Percentiles rank a stretch among this genome's conserved stretches.
These are phyloP conservation scores for Ibycter americanus DNA, from an alignment of 2,797 vertebrate genomes.

Conservation along the genomic window DNA sequence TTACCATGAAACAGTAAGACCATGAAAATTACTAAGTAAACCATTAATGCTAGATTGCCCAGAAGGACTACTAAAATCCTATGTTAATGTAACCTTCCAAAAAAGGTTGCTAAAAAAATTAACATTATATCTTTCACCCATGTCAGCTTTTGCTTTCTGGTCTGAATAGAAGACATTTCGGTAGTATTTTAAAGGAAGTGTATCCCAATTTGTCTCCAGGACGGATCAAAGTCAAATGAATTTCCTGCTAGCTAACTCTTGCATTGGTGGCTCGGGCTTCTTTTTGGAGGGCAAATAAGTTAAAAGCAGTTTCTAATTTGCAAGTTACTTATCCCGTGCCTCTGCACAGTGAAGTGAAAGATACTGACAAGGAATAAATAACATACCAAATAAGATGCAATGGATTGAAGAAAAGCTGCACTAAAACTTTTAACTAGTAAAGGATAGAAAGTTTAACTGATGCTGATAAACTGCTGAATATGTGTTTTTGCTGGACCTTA, in stretches of 20 bases:
- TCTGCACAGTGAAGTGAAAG: neutral
- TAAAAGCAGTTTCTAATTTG: slow-evolving; percentile 11
- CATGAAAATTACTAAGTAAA: neutral
- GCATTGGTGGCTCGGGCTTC: neutral
- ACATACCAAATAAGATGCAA: neutral
- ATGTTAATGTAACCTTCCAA: neutral
- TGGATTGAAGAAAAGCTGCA: neutral
- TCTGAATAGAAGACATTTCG: neutral
- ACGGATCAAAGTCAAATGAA: neutral
- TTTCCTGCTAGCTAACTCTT: neutral
- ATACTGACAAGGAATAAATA: slow-evolving; percentile 4
- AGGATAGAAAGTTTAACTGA: neutral
- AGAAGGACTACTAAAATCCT: neutral
- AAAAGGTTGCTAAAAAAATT: neutral
- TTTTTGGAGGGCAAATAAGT: neutral
- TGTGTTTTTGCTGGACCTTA: neutral
- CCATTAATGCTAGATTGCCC: neutral
- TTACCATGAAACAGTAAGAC: neutral
- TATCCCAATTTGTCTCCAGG: neutral
- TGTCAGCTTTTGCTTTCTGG: neutral
- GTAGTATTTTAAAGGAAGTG: neutral
- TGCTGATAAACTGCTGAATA: neutral
- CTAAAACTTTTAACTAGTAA: neutral
- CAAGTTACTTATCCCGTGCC: neutral
- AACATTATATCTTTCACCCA: neutral